phyloP scores from a whole-genome alignment of 2,888 invertebrate species.

The Anodontia alba region DNA sequence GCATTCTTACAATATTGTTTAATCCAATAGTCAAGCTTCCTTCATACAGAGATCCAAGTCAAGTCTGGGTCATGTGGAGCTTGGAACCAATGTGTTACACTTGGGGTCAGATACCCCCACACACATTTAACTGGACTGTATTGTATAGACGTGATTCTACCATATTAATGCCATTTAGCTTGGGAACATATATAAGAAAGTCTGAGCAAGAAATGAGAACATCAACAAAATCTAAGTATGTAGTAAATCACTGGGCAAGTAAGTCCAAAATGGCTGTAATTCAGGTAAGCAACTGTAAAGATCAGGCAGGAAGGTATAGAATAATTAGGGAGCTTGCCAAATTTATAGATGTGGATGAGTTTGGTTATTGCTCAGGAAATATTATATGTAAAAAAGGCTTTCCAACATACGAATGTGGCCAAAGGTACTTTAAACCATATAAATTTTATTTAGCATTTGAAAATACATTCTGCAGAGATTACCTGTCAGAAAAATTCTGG shows the following conservation, averaged over 20 bases:
- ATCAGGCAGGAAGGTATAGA: constrained; percentile 51
- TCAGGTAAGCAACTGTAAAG: constrained; percentile 57
- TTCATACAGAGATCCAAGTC: constrained; percentile 52
- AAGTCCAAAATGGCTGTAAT: constrained; percentile 50
- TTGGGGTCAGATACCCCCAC: constrained; percentile 56
- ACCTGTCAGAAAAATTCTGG: constrained; percentile 75
- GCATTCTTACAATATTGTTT: constrained; percentile 10
- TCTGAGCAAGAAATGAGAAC: constrained; percentile 29
- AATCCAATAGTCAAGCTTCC: constrained; percentile 52
- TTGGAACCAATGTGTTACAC: constrained; percentile 67
- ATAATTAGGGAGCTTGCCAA: constrained; percentile 52
- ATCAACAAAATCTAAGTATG: background rate
- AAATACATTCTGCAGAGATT: constrained; percentile 72
- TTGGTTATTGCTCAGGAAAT: constrained; percentile 43
- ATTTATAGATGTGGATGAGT: constrained; percentile 49
- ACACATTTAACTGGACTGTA: constrained; percentile 75
- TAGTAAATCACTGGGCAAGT: constrained; percentile 22
- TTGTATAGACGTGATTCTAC: constrained; percentile 71
- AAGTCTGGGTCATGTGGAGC: constrained; percentile 70
- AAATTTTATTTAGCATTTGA: constrained; percentile 74
- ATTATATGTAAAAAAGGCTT: constrained; percentile 30
- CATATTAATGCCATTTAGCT: constrained; percentile 62
- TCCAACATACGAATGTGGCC: constrained; percentile 39
- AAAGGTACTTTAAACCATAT: constrained; percentile 54
- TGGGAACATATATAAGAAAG: constrained; percentile 54